Base-by-base conservation (phyloP, 2,888 invertebrate genomes). In the Drosophila eohydei region DNA sequence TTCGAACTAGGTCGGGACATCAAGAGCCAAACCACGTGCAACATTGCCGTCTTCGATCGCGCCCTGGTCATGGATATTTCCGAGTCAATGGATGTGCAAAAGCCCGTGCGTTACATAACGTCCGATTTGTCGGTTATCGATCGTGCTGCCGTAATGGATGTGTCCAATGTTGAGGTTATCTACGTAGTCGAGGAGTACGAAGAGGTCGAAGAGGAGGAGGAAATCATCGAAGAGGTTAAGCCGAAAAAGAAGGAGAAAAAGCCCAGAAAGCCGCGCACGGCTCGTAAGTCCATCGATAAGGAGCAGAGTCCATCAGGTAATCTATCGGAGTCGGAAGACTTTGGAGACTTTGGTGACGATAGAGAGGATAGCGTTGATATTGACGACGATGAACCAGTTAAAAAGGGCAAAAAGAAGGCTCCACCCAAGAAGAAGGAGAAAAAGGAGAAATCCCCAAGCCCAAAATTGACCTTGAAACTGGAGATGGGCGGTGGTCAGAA, bases 81-180 rank as follows among this genome's bases (percentile, higher is more conserved):
- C 26, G 92, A 92, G 68, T 90, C 92, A 6, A 75, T 88, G 62
- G 93, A 91, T 51, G 80, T 83, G 63, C 91, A 91, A 71, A 92
- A 91, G 46, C 92, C 93, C 63, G 92, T 92, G 57, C 93, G 93
- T 92, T 93, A 92, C 80, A 93, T 93, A 92, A 92, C 93, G 51
- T 92, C 93, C 21, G 93, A 93, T 80, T 74, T 93, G 68, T 93
- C 93, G 61, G 93, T 93, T 61, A 93, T 93, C 71, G 93, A 93
- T 91, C 92, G 93, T 73, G 93, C 93, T 74, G 92, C 92, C 74
- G 93, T 93, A 78, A 93, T 93, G 93, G 93, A 93, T 80, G 91
- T 93, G 57, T 93, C 93, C 43, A 93, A 93, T 85, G 92, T 93
- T 83, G 93, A 93, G 91, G 92, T 93, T 83, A 93, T 93, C 58